phyloP scores from a whole-genome alignment of 1,140 invertebrate genomes.

The Pseudomyrmex gracilis region DNA sequence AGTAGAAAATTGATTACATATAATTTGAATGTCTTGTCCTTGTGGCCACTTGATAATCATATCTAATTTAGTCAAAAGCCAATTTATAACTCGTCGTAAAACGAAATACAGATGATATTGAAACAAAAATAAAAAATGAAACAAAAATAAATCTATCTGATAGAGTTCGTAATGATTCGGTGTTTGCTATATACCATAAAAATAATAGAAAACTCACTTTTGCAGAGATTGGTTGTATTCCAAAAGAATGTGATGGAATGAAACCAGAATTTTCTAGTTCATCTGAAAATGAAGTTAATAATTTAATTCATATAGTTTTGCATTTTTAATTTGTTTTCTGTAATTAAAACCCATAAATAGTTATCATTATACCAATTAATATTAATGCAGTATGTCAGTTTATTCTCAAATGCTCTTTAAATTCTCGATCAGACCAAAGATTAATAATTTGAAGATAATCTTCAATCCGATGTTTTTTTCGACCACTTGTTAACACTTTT shows the following conservation, averaged over 20 bases:
- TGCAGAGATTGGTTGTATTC: not conserved
- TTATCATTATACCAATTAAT: not conserved
- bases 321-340: not conserved
- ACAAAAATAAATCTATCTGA: conserved; percentile 15
- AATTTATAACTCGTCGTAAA: not conserved
- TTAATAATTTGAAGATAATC: conserved; percentile 2
- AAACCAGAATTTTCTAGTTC: not conserved
- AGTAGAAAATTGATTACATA: not conserved
- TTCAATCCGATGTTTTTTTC: not conserved
- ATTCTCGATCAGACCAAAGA: not conserved
- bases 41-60: not conserved
- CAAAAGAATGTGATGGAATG: not conserved
- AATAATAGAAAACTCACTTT: conserved; percentile 2
- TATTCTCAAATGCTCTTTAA: not conserved
- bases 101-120: conserved; percentile 7
- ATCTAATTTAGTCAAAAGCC: not conserved
- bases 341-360: not conserved
- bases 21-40: not conserved
- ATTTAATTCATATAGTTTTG: not conserved
- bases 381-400: not conserved
- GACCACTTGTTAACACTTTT: not conserved
- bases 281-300: not conserved
- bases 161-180: conserved; percentile 5
- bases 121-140: too few species aligned
- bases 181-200: conserved; percentile 18